Conservation (phyloP, 1,140 invertebrate genomes). For the Microvelia longipes region DNA sequence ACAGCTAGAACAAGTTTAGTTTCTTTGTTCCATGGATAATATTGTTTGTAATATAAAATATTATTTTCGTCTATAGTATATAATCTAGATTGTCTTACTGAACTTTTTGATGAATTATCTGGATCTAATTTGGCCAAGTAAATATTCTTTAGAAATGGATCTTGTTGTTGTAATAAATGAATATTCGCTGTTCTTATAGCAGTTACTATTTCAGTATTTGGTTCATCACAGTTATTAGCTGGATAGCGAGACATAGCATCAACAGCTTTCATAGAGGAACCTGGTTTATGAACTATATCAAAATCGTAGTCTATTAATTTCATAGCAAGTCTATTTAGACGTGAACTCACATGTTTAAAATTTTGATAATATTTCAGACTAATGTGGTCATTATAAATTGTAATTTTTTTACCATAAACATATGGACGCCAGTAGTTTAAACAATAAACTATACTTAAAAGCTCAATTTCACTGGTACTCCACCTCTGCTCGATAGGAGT, state of each 20-base stretch:
- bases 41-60: background rate
- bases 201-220: background rate
- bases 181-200: background rate
- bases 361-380: background rate
- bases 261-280: background rate
- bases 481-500: background rate
- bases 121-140: background rate
- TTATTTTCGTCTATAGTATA: background rate
- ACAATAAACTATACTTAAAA: background rate
- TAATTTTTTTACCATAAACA: background rate
- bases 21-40: background rate
- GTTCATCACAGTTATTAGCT: background rate
- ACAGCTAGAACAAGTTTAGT: background rate
- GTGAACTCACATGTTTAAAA: background rate
- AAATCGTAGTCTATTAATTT: background rate
- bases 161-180: background rate
- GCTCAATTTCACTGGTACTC: background rate
- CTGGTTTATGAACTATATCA: background rate
- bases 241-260: background rate
- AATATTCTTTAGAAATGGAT: background rate
- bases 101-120: background rate
- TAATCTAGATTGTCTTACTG: background rate
- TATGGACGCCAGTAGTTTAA: background rate
- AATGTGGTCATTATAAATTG: background rate
- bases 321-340: background rate